A percentile compares a stretch with the other conserved stretches of the same genome.
Evolutionary conservation across 2,888 invertebrate genomes (phyloP).

Genomic region (Frankliniella fusca): DNA sequence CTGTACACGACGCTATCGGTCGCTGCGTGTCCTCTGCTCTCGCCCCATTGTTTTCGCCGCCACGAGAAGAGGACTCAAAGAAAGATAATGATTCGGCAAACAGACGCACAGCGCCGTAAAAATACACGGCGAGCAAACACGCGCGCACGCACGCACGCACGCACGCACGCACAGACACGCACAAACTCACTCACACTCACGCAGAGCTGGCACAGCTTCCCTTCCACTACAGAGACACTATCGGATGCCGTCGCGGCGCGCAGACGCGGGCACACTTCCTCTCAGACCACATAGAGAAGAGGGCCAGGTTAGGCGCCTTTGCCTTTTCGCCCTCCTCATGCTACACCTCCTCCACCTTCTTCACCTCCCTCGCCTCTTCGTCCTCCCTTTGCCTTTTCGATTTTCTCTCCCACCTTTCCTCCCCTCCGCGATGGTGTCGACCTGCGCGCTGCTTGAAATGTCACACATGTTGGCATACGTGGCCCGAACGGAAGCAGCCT

Average conservation of each 20-base stretch:
- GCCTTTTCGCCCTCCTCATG: not conserved
- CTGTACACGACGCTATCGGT: not conserved
- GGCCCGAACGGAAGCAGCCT: too few species aligned
- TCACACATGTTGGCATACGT: too few species aligned
- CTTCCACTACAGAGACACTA: not conserved
- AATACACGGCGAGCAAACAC: not conserved
- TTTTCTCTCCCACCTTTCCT: too few species aligned
- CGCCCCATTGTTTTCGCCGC: not conserved
- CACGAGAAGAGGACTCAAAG: conserved; percentile 5
- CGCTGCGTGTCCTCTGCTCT: not conserved
- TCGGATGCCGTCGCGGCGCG: not conserved
- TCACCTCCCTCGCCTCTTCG: not conserved
- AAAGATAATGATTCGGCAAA: conserved; percentile 19
- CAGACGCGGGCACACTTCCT: not conserved
- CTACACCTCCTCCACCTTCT: not conserved
- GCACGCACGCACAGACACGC: not conserved
- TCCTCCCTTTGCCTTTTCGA: too few species aligned
- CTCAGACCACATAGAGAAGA: not conserved
- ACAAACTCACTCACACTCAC: not conserved
- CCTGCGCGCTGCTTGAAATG: too few species aligned
- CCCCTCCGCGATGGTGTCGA: too few species aligned
- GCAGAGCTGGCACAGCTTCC: too few species aligned
- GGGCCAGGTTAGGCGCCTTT: not conserved
- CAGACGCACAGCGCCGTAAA: conserved; percentile 9
- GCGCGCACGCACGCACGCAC: not conserved